phyloP scores from a whole-genome alignment of 2,888 invertebrate genomes.

The Epinotia ramella region DNA sequence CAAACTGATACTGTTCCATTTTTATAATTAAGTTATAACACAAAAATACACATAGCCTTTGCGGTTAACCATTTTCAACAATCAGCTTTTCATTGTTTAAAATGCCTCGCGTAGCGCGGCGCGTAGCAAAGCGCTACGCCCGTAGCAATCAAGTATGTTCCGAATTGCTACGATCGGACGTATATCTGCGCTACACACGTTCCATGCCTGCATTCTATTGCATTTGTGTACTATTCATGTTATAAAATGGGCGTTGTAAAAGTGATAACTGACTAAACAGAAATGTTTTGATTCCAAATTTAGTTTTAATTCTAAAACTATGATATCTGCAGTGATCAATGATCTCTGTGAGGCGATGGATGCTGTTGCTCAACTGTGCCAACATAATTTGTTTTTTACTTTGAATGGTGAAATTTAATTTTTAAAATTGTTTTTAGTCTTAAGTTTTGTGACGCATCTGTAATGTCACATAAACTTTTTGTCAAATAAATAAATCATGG shows the following conservation, averaged over 20 bases:
- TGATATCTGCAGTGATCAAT: not conserved
- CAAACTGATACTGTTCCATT: not conserved
- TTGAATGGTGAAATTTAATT: no score
- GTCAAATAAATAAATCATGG: no score
- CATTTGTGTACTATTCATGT: constrained; percentile 5
- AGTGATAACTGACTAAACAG: not conserved
- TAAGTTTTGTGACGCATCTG: no score
- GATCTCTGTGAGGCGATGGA: no score
- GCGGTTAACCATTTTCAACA: constrained; percentile 11
- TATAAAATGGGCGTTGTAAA: not conserved
- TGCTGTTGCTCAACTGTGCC: no score
- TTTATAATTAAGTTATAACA: not conserved
- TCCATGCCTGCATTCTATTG: constrained; percentile 9
- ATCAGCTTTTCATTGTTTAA: constrained; percentile 19
- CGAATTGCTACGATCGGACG: constrained; percentile 31
- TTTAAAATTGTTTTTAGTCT: no score
- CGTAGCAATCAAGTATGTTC: constrained; percentile 34
- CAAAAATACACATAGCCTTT: not conserved
- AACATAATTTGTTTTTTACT: no score
- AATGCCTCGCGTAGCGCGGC: constrained; percentile 36
- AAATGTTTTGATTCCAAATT: not conserved
- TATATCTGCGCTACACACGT: constrained; percentile 13
- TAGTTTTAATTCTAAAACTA: not conserved
- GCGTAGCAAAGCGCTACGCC: constrained; percentile 49
- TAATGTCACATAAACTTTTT: no score